These are phyloP conservation scores for Ophioderma brevispina DNA, from an alignment of 35 echinoderm and acorn worm genomes.

Conservation along the genomic window DNA sequence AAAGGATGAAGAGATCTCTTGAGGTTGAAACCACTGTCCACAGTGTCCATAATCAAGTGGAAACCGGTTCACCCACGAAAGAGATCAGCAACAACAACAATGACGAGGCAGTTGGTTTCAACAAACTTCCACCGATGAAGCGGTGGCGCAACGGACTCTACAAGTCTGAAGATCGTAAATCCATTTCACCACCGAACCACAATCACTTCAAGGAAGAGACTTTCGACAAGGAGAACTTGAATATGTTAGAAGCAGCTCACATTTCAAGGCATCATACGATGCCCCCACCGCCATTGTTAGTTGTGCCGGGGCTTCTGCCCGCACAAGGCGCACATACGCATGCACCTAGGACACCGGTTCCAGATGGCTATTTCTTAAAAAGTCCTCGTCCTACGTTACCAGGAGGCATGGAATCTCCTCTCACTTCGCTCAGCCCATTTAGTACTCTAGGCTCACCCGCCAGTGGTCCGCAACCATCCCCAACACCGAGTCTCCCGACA, in stretches of 20 bases:
- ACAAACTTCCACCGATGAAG: conserved; percentile 93
- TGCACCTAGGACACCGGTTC: not conserved
- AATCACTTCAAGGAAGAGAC: not conserved
- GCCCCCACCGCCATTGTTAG: conserved; percentile 71
- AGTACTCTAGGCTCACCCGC: conserved; percentile 54
- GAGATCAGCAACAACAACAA: conserved; percentile 81
- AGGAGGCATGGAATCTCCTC: conserved; percentile 59
- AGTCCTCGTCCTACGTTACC: conserved; percentile 56
- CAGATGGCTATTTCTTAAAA: conserved; percentile 70
- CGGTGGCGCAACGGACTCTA: conserved; percentile 73
- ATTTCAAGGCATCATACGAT: conserved; percentile 42
- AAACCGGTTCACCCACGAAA: conserved; percentile 23
- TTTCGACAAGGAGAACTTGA: conserved; percentile 4
- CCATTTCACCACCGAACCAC: conserved; percentile 25
- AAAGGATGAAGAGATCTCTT: not conserved
- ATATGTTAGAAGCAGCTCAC: not conserved
- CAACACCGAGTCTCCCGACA: conserved; percentile 49
- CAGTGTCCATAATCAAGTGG: not conserved
- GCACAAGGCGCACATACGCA: conserved; percentile 43
- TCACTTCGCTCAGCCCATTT: conserved; percentile 74
- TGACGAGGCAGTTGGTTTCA: conserved; percentile 49
- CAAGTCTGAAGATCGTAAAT: conserved; percentile 26
- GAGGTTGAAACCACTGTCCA: not conserved
- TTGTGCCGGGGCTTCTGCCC: conserved; percentile 79
- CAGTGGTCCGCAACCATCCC: conserved; percentile 30